Evolutionary conservation across 1,140 invertebrate genomes (phyloP), one percentile per base, ranked within the genome.

Genomic region (Drosophila sucinea): DNA sequence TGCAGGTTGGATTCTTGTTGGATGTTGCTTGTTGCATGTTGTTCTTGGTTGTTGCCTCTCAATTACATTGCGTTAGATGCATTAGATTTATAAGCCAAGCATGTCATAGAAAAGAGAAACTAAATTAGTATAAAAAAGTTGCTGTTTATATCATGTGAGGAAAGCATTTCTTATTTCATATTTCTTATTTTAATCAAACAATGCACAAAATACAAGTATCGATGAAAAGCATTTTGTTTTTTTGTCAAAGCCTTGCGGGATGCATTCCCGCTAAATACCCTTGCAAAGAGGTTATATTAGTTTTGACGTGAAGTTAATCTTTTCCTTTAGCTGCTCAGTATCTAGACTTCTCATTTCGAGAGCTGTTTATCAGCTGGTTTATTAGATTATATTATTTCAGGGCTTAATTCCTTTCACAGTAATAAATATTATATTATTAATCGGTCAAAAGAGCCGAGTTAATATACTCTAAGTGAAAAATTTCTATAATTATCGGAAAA

Each of bases 41-140:
- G 47, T 57, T 74, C 56, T 60, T 60, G 58, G 29, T 54, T 66
- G 25, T 60, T 80, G 55, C 72, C 60, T 60, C 85, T 89, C 84
- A 75, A 60, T 71, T 81, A 82, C 81, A 85, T 76, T 90, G 81
- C 85, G 70, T 81, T 90, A 85, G 85, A 76, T 71, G 87, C 78
- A 72, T 81, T 79, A 81, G 77, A 75, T 68, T 81, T 74, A 90
- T 62, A 91, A 91, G 90, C 90, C 90, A 91, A 86, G 87, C 87
- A 89, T 82, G 81, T 89, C 90, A 91, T 73, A 89, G 90, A 91
- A 91, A 89, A 91, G 69, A 91, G 84, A 90, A 90, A 91, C 90
- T 91, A 90, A 74, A 91, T 91, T 91, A 91, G 86, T 91, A 77
- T 81, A 91, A 91, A 89, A 77, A 77, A 77, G 78, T 86, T 78